Evolutionary conservation across 1,140 invertebrate genomes (phyloP), one percentile per base, ranked within the genome.

Genomic region (Magallana gigas): DNA sequence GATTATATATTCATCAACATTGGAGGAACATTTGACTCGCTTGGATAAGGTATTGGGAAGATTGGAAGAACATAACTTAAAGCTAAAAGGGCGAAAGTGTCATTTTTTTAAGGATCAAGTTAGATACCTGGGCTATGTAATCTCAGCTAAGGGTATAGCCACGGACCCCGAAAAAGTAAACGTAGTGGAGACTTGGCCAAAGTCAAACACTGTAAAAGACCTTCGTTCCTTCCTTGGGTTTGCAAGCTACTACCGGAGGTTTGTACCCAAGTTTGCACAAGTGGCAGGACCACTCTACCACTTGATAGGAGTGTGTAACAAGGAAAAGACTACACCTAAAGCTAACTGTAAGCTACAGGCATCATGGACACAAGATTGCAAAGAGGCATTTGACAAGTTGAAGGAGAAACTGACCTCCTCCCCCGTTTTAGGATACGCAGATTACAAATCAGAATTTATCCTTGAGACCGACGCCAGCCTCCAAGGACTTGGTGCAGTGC

Each of bases 181-280:
- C 76, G 89, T 90, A 18, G 90, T 95, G 18, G 64, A 83, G 36
- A 80, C 92, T 9, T 93, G 90, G 87, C 93, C 92, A 56, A 87
- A 14, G 57, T 94, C 94, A 29, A 91, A 11, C 9, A 90, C 88
- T 60, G 82, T 91, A 4, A 90, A 90, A 80, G 87, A 91, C 18
- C 59, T 94, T 11, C 60, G 89, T 86, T n/a, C 84, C 23, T 94
- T 94, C 83, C 60, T 93, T 23, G 83, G 87, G 14, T 62, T 88
- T 84, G 48, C 83, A 57, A 76, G 87, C 57, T 88, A 88, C 48
- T 84, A 88, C 57, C 23, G 83, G 23, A 83, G 87, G 9, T 87
- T 83, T 71, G 86, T 87, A 11, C 64, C 48, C 84, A 23, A 84
- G 18, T 88, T 80, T 57, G 83, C 87, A n/a, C 64, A 59, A 64